These are phyloP conservation scores for Micromussa lordhowensis DNA, from an alignment of 92 coral and sea anemone species.

Conservation along the genomic window DNA sequence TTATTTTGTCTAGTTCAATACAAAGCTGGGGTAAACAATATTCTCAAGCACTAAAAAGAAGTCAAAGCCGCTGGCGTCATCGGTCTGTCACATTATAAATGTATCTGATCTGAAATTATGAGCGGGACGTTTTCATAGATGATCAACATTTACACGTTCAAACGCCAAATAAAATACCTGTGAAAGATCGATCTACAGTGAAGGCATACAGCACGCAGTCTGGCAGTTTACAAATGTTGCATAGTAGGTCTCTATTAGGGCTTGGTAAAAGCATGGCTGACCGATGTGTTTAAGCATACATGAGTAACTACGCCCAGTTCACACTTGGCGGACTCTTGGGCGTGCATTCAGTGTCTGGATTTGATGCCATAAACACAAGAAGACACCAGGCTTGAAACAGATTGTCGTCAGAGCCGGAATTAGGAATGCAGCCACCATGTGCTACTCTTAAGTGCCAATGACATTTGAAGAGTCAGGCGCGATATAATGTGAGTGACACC, in stretches of 20 bases:
- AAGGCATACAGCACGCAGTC: neutral
- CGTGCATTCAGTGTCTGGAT: neutral
- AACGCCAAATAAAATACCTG: neutral
- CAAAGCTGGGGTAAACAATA: slow-evolving; percentile 12
- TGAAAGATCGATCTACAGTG: neutral
- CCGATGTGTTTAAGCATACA: neutral
- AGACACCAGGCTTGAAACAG: too few relatives aligned
- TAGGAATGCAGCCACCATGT: too few relatives aligned
- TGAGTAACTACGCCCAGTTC: too few relatives aligned
- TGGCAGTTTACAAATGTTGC: neutral
- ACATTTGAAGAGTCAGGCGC: too few relatives aligned
- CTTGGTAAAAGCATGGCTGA: neutral
- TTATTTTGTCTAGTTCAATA: slow-evolving; percentile 23
- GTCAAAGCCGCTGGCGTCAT: slow-evolving; percentile 19
- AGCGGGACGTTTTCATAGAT: neutral
- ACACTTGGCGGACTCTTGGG: too few relatives aligned
- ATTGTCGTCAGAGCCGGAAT: too few relatives aligned
- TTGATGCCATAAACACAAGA: neutral
- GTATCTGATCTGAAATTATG: neutral
- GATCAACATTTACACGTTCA: neutral
- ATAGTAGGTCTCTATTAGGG: neutral
- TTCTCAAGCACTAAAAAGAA: neutral
- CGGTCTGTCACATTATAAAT: neutral
- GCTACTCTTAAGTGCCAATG: too few relatives aligned
- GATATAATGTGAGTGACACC: neutral